Base-by-base conservation (phyloP, 2,888 invertebrate genomes). In the Corythucha ciliata region DNA sequence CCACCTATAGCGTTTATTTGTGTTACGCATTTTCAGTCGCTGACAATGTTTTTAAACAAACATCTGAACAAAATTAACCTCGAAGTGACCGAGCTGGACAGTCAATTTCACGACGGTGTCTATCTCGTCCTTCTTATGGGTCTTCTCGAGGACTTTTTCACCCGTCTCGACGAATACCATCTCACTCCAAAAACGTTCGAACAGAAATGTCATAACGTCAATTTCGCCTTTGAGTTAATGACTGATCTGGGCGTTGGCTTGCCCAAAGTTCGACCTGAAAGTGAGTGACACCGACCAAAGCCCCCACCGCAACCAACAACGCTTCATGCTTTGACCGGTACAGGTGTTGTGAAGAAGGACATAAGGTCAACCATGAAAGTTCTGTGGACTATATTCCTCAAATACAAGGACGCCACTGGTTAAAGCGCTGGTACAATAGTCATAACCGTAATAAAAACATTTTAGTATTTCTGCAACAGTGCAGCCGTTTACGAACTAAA, bases 1-100 rank as follows among this genome's bases (percentile, higher is more conserved):
- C n/a, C n/a, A n/a, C n/a, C n/a, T n/a, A n/a, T n/a, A n/a, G n/a
- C n/a, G n/a, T n/a, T n/a, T n/a, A n/a, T n/a, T n/a, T n/a, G n/a
- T n/a, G n/a, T n/a, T n/a, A n/a, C n/a, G n/a, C n/a, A n/a, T 53
- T 75, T 74, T 32, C 70, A 88, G 81, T 94, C 93, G 0, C 72
- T 98, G 59, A 91, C 93, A 1, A n/a, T n/a, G n/a, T 98, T 98
- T 72, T 96, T 94, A 2, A 98, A 97, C 70, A 96, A 94, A 68
- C 94, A 98, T 68, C 72, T 98, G 65, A 87, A 87, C 67, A 94
- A 93, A 71, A 80, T 98, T 58, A 96, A 97, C 69, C 76, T 98
- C 59, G 96, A 97, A 70, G 93, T 94, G 2, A 79, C 78, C 40
- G 91, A 93, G 66, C 72, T 98, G 63, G 94, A 93, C 63, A 80